A percentile compares a stretch with the other conserved stretches of the same genome.
Evolutionary conservation across 2,888 invertebrate genomes (phyloP).

Genomic region (Cheilosia impressa): DNA sequence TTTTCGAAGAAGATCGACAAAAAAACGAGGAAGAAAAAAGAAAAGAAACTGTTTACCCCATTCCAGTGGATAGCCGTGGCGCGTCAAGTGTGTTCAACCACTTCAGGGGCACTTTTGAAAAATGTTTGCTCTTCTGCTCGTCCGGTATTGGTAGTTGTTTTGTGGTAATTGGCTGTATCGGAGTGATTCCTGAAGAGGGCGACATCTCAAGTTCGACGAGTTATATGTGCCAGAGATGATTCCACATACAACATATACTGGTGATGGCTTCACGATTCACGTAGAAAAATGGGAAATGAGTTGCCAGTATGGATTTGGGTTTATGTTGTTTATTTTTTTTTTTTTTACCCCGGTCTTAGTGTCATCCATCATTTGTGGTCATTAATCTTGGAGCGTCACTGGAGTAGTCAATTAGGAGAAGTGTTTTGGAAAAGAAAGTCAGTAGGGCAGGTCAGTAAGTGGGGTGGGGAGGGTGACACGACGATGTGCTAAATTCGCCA

Average conservation of each 20-base stretch:
- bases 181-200: slow-evolving; percentile 59
- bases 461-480: too few relatives aligned
- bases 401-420: slow-evolving; percentile 69
- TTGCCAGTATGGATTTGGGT: slow-evolving; percentile 14
- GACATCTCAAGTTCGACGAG: slow-evolving; percentile 55
- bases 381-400: slow-evolving; percentile 70
- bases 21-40: background rate
- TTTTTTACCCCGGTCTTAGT: background rate
- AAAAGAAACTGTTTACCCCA: slow-evolving; percentile 39
- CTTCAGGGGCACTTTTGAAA: slow-evolving; percentile 60
- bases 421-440: slow-evolving; percentile 48
- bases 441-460: slow-evolving; percentile 18
- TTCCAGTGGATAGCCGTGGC: slow-evolving; percentile 10
- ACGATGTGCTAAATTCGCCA: too few relatives aligned
- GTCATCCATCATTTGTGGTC: slow-evolving; percentile 68
- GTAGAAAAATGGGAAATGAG: background rate
- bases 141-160: slow-evolving; percentile 24
- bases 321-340: slow-evolving; percentile 1
- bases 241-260: slow-evolving; percentile 21
- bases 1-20: background rate
- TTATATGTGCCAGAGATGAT: slow-evolving; percentile 37
- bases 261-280: slow-evolving; percentile 4
- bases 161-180: slow-evolving; percentile 64
- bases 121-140: slow-evolving; percentile 61
- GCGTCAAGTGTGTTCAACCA: slow-evolving; percentile 42